Evolutionary conservation across 2,888 invertebrate species (phyloP), one percentile per base, ranked within the genome.

Genomic region (Rhagonycha fulva): DNA sequence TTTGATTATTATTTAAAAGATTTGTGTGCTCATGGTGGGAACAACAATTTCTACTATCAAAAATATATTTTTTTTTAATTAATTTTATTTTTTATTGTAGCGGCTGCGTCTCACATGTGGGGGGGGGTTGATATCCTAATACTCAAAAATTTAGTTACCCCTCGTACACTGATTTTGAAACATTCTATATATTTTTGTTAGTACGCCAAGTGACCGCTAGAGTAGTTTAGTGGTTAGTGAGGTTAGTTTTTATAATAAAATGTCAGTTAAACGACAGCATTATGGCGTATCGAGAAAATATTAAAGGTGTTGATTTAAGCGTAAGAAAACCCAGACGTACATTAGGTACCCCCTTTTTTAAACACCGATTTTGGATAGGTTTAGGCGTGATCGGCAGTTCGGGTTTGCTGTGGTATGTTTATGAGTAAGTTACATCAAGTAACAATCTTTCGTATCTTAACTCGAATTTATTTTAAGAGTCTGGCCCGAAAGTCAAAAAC

Each of bases 301-400:
- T 47, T 47, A 47, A 47, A 47, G 47, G 47, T 76, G 85, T 86
- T 26, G 84, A 86, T 75, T 84, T 84, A 73, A 83, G 80, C 74
- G 80, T 85, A 67, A 82, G 93, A 85, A 93, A 93, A 89, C 93
- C 93, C 79, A 89, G 93, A 86, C 89, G 90, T 88, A 87, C 92
- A 76, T 89, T 89, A 86, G 93, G 93, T 81, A 93, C 93, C 63
- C 93, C 93, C 66, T 90, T 92, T 69, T 90, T 88, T 79, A 84
- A 82, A 78, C 88, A 89, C 76, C 87, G 92, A 79, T 92, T 93
- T 85, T 87, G 88, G 76, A 87, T 91, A 79, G 90, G 90, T 11
- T 81, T 87, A 19, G 89, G 89, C 28, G 76, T 89, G 9, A 62
- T 93, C 78, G 85, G 86, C 47, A 68, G 89, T 76, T 89, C 90